A percentile compares a stretch with the other conserved stretches of the same genome.
Evolutionary conservation across 2,888 invertebrate species (phyloP).

Genomic region (Synanthedon andrenaeformis): DNA sequence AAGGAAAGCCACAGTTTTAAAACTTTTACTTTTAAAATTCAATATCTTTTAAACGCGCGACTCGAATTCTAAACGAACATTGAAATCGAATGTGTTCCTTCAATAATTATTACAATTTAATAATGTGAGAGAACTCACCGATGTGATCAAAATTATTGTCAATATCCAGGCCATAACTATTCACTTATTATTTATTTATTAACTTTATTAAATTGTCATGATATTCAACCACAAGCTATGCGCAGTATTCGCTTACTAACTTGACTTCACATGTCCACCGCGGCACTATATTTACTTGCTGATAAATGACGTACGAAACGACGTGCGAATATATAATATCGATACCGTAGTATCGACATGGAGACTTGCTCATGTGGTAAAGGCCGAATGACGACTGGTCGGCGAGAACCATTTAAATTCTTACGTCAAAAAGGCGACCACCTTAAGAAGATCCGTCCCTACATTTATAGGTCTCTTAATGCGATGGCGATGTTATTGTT

Average conservation of each 20-base stretch:
- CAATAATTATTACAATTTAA: too few relatives aligned
- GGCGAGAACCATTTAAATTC: neutral
- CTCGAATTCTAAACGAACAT: too few relatives aligned
- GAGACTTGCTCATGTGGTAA: constrained; percentile 22
- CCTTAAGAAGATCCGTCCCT: constrained; percentile 15
- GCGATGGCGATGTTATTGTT: too few relatives aligned
- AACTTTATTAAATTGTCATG: constrained; percentile 19
- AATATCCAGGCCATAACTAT: constrained; percentile 37
- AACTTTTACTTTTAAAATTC: constrained; percentile 29
- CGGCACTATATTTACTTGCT: constrained; percentile 28
- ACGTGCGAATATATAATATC: constrained; percentile 12
- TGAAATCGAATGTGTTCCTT: too few relatives aligned
- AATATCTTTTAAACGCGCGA: neutral
- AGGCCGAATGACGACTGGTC: constrained; percentile 28
- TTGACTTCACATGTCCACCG: constrained; percentile 29
- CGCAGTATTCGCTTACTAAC: constrained; percentile 14
- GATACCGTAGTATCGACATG: constrained; percentile 19
- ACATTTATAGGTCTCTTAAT: constrained; percentile 7
- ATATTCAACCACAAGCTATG: constrained; percentile 14
- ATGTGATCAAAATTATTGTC: constrained; percentile 26
- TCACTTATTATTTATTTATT: constrained; percentile 8
- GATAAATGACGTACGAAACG: constrained; percentile 18
- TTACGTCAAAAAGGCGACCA: constrained; percentile 12
- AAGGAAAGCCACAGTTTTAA: constrained; percentile 17
- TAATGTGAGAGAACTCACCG: constrained; percentile 27